Percentiles rank a stretch among this genome's conserved stretches.
Evolutionary conservation across 2,888 invertebrate species (phyloP).

Genomic region (Ceratothoa steindachneri): DNA sequence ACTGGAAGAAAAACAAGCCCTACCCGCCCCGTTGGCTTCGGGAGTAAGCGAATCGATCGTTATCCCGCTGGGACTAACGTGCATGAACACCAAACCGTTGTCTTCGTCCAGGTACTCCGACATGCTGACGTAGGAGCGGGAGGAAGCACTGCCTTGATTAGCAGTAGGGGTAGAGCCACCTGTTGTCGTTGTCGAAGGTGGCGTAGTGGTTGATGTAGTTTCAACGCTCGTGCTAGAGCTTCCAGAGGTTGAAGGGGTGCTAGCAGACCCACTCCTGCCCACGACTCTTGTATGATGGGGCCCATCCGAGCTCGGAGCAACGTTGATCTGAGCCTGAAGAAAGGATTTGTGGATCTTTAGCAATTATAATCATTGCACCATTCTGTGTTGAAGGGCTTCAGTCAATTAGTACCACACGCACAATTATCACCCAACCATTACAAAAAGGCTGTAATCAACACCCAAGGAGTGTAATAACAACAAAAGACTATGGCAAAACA

Average conservation of each 20-base stretch:
- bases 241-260: neutral
- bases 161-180: conserved; percentile 2
- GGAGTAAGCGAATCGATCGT: conserved; percentile 56
- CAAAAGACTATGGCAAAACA: no score
- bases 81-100: conserved; percentile 63
- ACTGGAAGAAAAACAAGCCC: no score
- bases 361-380: neutral
- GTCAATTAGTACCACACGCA: no score
- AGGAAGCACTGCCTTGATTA: neutral
- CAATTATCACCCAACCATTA: no score
- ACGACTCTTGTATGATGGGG: neutral
- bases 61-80: conserved; percentile 55
- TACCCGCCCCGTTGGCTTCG: neutral
- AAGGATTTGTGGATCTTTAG: conserved; percentile 17
- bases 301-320: conserved; percentile 48
- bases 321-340: conserved; percentile 50
- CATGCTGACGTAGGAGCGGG: neutral
- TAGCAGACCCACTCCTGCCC: neutral
- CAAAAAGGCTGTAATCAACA: no score
- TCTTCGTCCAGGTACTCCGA: conserved; percentile 43
- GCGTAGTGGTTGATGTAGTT: conserved; percentile 11
- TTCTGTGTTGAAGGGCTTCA: conserved; percentile 10
- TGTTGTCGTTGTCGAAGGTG: conserved; percentile 9
- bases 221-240: neutral
- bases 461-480: no score